A percentile compares a stretch with the other conserved stretches of the same genome.
These are phyloP conservation scores for Hyperopisus bebe DNA, from an alignment of 2,113 vertebrate species.

Conservation along the genomic window DNA sequence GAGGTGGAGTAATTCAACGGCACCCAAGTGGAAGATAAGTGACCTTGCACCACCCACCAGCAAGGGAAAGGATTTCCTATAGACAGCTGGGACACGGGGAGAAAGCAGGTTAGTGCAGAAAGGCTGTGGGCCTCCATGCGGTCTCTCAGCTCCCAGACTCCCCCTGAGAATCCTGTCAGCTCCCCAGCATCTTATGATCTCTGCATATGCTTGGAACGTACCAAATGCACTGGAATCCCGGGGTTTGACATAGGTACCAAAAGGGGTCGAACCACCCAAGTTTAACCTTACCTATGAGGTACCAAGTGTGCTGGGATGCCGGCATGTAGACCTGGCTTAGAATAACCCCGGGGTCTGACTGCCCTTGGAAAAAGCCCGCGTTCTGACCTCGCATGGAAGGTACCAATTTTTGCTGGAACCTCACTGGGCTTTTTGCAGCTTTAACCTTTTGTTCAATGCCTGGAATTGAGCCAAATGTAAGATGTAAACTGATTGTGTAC, in stretches of 20 bases:
- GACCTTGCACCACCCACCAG: constrained; percentile 41
- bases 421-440: neutral
- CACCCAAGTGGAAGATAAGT: constrained; percentile 36
- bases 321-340: neutral
- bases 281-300: neutral
- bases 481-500: neutral
- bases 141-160: neutral
- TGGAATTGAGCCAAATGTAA: neutral
- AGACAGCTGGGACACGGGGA: constrained; percentile 44
- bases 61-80: constrained; percentile 47
- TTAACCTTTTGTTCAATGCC: neutral
- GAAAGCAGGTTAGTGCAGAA: constrained; percentile 55
- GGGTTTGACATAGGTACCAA: neutral
- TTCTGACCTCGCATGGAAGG: neutral
- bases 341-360: neutral
- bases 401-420: neutral
- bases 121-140: constrained; percentile 17
- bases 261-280: neutral
- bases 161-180: neutral
- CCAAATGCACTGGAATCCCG: neutral
- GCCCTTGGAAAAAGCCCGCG: neutral
- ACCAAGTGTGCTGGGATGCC: neutral
- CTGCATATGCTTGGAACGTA: neutral
- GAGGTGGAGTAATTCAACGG: constrained; percentile 47
- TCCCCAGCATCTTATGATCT: neutral